Evolutionary conservation across 2,797 vertebrate species (phyloP), one percentile per base, ranked within the genome.

Genomic region (Sebastes taczanowskii): DNA sequence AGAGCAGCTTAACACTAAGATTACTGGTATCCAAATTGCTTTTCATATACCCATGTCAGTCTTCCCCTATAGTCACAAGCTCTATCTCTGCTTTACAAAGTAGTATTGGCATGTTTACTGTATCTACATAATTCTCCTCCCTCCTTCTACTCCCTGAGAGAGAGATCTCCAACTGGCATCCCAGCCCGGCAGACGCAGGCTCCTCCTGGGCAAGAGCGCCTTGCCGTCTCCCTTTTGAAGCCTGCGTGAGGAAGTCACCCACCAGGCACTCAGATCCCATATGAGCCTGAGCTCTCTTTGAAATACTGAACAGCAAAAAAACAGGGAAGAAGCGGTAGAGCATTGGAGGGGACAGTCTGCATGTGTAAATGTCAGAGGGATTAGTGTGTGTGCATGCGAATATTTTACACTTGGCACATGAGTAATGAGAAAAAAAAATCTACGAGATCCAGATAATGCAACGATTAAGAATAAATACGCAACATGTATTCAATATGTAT

Each of bases 171-270:
- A 11, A n/a, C 70, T 66, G 69, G 60, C 58, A 72, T 70, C 71
- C 64, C 46, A 67, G 52, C 66, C 76, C 6, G 0, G 42, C 77
- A 66, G 5, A 84, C 29, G 64, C 64, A 73, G 66, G 58, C 46
- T 88, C 78, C 42, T 83, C 62, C 55, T 61, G 55, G 67, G 68
- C 68, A 35, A 55, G 66, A 74, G 25, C 4, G 2, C 62, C 5
- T 18, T 6, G 3, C 42, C n/a, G 27, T 71, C 66, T 80, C 56
- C 62, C 61, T 78, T 90, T 89, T 91, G 85, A 92, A 86, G 86
- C 74, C 61, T 77, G 65, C 32, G 34, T 78, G 53, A 71, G 74
- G 84, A 91, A 88, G 80, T 91, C 86, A 82, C 81, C 73, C 84
- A 80, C 61, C 6, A 72, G 81, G 63, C 68, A n/a, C 59, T 81